Percentiles rank a stretch among this genome's conserved stretches.
Evolutionary conservation across 2,888 invertebrate genomes (phyloP).

Genomic region (Lasiommata megera): DNA sequence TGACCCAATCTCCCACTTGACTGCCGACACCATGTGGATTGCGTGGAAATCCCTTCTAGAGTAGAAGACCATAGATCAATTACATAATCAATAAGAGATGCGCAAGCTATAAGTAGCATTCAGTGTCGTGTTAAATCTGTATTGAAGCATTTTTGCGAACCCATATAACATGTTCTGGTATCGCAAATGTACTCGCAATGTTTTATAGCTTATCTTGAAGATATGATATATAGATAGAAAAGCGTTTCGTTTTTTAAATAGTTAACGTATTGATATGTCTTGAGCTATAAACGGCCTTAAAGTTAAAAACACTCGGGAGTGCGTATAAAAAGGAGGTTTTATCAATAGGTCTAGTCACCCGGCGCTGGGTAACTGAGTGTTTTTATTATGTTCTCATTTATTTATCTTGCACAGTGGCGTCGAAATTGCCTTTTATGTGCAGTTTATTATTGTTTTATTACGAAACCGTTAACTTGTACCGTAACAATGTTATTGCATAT

Average conservation of each 20-base stretch:
- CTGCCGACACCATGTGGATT: no score
- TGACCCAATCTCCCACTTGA: no score
- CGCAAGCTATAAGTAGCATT: no score
- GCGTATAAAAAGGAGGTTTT: constrained; percentile 8
- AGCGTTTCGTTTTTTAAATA: neutral
- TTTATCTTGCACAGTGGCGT: constrained; percentile 1
- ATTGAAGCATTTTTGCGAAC: no score
- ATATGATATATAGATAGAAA: no score
- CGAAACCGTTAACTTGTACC: neutral
- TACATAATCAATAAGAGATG: no score
- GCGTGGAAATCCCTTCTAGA: no score
- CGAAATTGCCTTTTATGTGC: constrained; percentile 4
- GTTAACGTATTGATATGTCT: neutral
- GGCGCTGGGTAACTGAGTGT: constrained; percentile 5
- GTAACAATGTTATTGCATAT: neutral
- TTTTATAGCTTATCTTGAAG: neutral
- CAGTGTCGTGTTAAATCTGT: no score
- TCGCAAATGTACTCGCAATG: no score
- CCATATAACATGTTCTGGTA: no score
- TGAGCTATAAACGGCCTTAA: neutral
- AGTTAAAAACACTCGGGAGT: constrained; percentile 1
- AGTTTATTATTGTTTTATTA: neutral
- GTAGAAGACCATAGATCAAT: no score
- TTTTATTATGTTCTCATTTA: constrained; percentile 8
- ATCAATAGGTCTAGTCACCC: constrained; percentile 17